phyloP scores from a whole-genome alignment of 2,797 vertebrate genomes.

The Pitangus sulphuratus region DNA sequence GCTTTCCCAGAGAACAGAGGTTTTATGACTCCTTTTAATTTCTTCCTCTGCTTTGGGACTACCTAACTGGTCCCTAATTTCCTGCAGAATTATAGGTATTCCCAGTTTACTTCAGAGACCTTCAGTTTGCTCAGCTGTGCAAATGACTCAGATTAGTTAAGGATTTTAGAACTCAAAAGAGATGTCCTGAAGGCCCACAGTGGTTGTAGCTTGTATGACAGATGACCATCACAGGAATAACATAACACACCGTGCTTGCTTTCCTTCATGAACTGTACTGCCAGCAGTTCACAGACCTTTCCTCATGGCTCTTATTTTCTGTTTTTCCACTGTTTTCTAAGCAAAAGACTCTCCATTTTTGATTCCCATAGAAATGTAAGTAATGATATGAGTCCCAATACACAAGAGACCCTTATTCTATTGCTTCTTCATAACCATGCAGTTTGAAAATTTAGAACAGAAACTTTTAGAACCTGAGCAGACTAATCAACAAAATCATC shows the following conservation, averaged over 20 bases:
- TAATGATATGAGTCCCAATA: background rate
- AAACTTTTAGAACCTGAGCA: background rate
- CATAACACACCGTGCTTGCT: background rate
- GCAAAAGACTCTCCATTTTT: background rate
- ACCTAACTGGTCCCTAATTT: slow-evolving; percentile 40
- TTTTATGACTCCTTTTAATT: slow-evolving; percentile 56
- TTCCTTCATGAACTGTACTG: background rate
- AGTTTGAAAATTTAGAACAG: background rate
- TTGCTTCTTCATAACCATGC: background rate
- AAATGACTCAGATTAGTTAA: slow-evolving; percentile 29
- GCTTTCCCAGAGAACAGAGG: slow-evolving; percentile 37
- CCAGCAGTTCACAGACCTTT: background rate
- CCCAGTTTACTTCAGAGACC: slow-evolving; percentile 38
- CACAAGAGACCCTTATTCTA: background rate
- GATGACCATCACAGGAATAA: background rate
- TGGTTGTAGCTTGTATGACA: background rate
- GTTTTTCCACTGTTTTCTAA: background rate
- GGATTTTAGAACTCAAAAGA: background rate
- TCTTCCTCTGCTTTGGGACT: slow-evolving; percentile 31
- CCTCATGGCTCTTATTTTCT: background rate
- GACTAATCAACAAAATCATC: background rate
- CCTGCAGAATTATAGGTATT: slow-evolving; percentile 57
- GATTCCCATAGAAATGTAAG: background rate
- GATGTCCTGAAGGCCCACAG: background rate
- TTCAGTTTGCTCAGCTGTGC: slow-evolving; percentile 6